These are phyloP conservation scores for Chloroclystis v-ata DNA, from an alignment of 2,888 invertebrate genomes.

Conservation along the genomic window DNA sequence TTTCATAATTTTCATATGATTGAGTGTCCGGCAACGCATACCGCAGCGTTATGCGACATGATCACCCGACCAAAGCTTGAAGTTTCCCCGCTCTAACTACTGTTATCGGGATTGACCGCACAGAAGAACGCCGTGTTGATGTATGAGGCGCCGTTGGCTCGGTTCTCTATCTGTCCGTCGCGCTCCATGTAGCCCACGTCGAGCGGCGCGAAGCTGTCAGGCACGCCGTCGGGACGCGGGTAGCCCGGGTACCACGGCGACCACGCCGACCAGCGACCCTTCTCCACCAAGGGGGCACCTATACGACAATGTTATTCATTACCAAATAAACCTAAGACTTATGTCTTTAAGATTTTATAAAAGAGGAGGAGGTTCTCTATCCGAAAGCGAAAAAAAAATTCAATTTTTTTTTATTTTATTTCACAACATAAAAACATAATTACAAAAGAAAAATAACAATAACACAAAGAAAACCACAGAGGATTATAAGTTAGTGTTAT, in stretches of 20 bases:
- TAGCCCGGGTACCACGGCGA: not conserved
- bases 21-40: no score
- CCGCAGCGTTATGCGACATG: no score
- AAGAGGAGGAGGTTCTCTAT: no score
- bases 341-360: no score
- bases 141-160: not conserved
- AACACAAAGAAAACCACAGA: no score
- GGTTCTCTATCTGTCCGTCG: not conserved
- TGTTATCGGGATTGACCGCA: not conserved
- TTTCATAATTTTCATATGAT: no score
- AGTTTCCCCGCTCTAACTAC: no score
- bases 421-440: no score
- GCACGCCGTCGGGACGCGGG: not conserved
- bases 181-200: constrained; percentile 2
- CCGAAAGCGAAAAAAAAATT: no score
- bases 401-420: no score
- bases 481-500: no score
- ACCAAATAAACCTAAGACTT: not conserved
- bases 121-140: not conserved
- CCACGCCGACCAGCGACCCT: not conserved
- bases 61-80: not conserved
- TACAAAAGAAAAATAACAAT: no score
- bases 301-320: not conserved
- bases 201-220: not conserved
- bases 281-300: not conserved